Percentiles rank a stretch among this genome's conserved stretches.
These are phyloP conservation scores for Meganola albula DNA, from an alignment of 2,888 invertebrate genomes.

Conservation along the genomic window DNA sequence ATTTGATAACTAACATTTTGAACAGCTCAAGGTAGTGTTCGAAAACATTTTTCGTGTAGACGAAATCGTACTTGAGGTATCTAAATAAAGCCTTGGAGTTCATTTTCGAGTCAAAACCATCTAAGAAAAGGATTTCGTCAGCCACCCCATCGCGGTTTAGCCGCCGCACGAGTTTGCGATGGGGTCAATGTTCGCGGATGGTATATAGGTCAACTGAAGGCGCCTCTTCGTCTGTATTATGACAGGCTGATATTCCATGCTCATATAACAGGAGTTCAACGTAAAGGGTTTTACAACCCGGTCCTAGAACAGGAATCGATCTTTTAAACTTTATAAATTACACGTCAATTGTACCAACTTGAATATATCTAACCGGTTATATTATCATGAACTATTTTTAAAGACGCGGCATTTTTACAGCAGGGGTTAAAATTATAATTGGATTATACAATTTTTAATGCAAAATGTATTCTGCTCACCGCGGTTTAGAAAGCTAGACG, in stretches of 20 bases:
- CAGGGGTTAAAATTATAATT: constrained; percentile 49
- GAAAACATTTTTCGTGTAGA: too few species aligned
- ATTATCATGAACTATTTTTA: constrained; percentile 48
- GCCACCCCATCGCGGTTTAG: constrained; percentile 39
- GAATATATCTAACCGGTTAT: constrained; percentile 46
- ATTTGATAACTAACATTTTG: too few species aligned
- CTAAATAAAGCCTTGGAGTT: too few species aligned
- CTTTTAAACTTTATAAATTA: constrained; percentile 25
- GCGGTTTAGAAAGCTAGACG: constrained; percentile 39
- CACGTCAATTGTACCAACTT: constrained; percentile 18
- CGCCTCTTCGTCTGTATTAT: constrained; percentile 69
- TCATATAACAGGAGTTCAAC: constrained; percentile 43
- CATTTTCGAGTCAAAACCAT: constrained; percentile 14
- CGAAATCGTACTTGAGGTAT: too few species aligned
- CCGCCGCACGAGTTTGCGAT: constrained; percentile 46
- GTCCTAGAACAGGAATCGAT: constrained; percentile 41
- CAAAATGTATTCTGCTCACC: constrained; percentile 34
- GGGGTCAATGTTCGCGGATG: constrained; percentile 64
- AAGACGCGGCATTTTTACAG: constrained; percentile 24
- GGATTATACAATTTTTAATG: constrained; percentile 37
- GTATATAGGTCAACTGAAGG: constrained; percentile 72
- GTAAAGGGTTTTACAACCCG: constrained; percentile 38
- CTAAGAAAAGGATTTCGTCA: constrained; percentile 34
- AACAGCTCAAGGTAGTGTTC: too few species aligned
- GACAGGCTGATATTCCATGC: constrained; percentile 42